Conservation (phyloP, 2,113 vertebrate species). For the Chelonoidis abingdonii region DNA sequence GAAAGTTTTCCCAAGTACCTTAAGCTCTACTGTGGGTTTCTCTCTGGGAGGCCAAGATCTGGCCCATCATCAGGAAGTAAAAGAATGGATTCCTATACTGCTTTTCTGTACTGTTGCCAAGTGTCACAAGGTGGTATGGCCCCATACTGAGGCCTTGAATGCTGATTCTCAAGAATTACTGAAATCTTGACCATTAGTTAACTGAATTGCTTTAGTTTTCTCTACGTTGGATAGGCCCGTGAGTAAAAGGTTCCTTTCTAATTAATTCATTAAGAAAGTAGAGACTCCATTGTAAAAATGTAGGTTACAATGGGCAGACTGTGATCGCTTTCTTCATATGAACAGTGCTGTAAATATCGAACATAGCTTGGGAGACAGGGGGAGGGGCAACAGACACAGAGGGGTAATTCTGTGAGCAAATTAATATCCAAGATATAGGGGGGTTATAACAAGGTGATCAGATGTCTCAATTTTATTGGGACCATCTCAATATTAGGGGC, state of each 20-base stretch:
- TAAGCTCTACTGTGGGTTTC: background rate
- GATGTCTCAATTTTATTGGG: background rate
- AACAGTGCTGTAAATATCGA: background rate
- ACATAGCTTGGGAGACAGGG: background rate
- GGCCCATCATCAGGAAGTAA: background rate
- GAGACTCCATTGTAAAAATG: background rate
- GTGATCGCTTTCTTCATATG: fast-evolving
- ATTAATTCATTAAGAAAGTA: background rate
- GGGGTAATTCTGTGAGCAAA: background rate
- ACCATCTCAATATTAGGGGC: too few relatives aligned
- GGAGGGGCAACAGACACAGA: background rate
- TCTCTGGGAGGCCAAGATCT: background rate
- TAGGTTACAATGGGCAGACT: background rate
- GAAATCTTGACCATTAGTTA: background rate
- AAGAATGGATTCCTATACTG: background rate
- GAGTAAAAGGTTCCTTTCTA: background rate
- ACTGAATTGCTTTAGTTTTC: background rate
- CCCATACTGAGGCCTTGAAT: background rate
- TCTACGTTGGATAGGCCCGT: background rate
- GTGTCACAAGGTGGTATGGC: background rate
- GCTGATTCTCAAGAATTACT: background rate
- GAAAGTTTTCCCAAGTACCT: background rate
- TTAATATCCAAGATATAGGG: background rate
- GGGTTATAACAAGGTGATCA: background rate
- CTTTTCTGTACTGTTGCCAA: background rate